These are phyloP conservation scores for Terebella lapidaria DNA, from an alignment of 2,888 invertebrate genomes.

Conservation along the genomic window DNA sequence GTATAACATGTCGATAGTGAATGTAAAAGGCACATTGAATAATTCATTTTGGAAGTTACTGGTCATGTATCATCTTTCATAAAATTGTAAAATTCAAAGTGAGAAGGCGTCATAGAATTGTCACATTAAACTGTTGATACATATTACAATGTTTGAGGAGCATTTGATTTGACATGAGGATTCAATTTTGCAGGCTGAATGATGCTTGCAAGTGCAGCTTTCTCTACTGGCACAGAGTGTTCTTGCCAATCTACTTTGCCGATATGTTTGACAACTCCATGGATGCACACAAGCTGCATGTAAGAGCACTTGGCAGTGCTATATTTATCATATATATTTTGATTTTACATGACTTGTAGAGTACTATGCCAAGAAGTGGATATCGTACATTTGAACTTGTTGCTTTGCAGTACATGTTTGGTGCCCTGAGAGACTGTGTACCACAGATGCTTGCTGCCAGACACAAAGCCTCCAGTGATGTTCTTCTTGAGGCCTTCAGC, in stretches of 20 bases:
- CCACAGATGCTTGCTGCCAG: slow-evolving; percentile 40
- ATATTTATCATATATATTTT: background rate
- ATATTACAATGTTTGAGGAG: no score
- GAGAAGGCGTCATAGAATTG: no score
- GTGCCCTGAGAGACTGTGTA: slow-evolving; percentile 56
- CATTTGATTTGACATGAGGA: no score
- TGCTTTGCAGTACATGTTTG: slow-evolving; percentile 56
- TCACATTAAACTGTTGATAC: no score
- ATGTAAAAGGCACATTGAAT: no score
- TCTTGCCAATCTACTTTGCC: slow-evolving; percentile 72
- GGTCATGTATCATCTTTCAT: no score
- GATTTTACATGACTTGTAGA: no score
- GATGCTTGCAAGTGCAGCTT: slow-evolving; percentile 70
- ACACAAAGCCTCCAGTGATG: slow-evolving; percentile 42
- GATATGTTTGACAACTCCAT: slow-evolving; percentile 66
- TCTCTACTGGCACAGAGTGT: slow-evolving; percentile 75
- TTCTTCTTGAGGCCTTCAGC: slow-evolving; percentile 43
- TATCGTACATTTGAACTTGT: no score
- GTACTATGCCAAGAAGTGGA: no score
- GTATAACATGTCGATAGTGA: no score
- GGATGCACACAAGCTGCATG: slow-evolving; percentile 64
- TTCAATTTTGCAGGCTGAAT: slow-evolving; percentile 54
- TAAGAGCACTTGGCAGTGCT: slow-evolving; percentile 40
- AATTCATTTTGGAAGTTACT: no score
- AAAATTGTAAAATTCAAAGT: no score